Evolutionary conservation across 2,797 vertebrate species (phyloP), one percentile per base, ranked within the genome.

Genomic region (Lacerta viridis): DNA sequence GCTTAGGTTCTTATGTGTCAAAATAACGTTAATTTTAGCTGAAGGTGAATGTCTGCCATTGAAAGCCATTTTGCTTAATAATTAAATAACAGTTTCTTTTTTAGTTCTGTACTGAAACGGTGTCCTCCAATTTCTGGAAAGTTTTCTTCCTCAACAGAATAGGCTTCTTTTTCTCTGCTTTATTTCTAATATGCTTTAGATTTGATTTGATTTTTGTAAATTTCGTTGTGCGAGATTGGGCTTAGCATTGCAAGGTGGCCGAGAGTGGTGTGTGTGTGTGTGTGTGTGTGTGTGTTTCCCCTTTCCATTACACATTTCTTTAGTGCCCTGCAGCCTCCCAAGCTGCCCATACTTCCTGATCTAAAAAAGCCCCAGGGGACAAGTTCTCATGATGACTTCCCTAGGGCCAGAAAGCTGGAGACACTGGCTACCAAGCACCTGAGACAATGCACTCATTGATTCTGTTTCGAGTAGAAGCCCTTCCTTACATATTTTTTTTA

Each of bases 1-100:
- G 43, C 83, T 46, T 85, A 81, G 41, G 77, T 87, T 87, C 33
- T 69, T 41, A 43, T 68, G 64, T 88, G 86, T 90, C 69, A 90
- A 85, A 87, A 85, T 84, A 88, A 82, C 23, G 85, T 85, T 90
- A 87, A 84, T 87, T 90, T 80, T 46, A 77, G 43, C 83, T 88
- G 77, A 90, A 88, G 33, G 86, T 80, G 59, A 81, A 68, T 81
- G 29, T 66, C 76, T 88, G 69, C 78, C 11, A 80, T 66, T 46
- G 39, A 87, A 74, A 75, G 33, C 13, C 15, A 41, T 84, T 87
- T 85, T 77, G 82, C 71, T 77, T 90, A 85, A 84, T 74, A 84
- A 90, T 90, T 80, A 84, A 80, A 84, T 80, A 75, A 55, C 27
- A 68, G n/a, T 80, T 55, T 43, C 15, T 59, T n/a, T n/a, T 27